Percentiles rank a stretch among this genome's conserved stretches.
phyloP scores from a whole-genome alignment of 2,888 invertebrate species.

The Coleophora flavipennella region DNA sequence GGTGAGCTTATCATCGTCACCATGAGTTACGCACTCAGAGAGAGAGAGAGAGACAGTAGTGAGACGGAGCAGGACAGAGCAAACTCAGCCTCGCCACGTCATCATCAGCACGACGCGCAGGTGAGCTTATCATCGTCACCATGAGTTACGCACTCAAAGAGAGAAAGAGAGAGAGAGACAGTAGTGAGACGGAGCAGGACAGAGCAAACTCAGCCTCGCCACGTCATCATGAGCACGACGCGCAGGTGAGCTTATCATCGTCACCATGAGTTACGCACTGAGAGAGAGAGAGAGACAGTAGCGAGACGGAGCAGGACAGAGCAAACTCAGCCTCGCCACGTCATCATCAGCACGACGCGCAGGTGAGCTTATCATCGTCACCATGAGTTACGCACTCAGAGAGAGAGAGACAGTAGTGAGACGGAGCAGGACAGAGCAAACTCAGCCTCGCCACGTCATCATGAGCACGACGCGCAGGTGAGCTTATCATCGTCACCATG shows the following conservation, averaged over 20 bases:
- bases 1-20: too few species aligned
- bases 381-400: too few species aligned
- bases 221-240: too few species aligned
- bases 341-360: slow-evolving; percentile 50
- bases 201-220: slow-evolving; percentile 45
- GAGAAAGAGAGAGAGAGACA: slow-evolving; percentile 77
- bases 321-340: slow-evolving; percentile 43
- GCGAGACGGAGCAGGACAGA: slow-evolving; percentile 60
- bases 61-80: slow-evolving; percentile 58
- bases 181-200: slow-evolving; percentile 52
- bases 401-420: slow-evolving; percentile 78
- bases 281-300: slow-evolving; percentile 79
- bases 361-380: slow-evolving; percentile 69
- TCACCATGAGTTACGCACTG: too few species aligned
- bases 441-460: slow-evolving; percentile 42
- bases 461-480: slow-evolving; percentile 44
- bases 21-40: too few species aligned
- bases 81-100: slow-evolving; percentile 40
- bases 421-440: slow-evolving; percentile 51
- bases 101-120: slow-evolving; percentile 50
- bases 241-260: too few species aligned
- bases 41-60: slow-evolving; percentile 80
- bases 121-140: slow-evolving; percentile 75
- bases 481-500: slow-evolving; percentile 78
- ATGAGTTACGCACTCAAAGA: slow-evolving; percentile 79